phyloP scores from a whole-genome alignment of 2,113 vertebrate species.

The Pungitius pungitius region DNA sequence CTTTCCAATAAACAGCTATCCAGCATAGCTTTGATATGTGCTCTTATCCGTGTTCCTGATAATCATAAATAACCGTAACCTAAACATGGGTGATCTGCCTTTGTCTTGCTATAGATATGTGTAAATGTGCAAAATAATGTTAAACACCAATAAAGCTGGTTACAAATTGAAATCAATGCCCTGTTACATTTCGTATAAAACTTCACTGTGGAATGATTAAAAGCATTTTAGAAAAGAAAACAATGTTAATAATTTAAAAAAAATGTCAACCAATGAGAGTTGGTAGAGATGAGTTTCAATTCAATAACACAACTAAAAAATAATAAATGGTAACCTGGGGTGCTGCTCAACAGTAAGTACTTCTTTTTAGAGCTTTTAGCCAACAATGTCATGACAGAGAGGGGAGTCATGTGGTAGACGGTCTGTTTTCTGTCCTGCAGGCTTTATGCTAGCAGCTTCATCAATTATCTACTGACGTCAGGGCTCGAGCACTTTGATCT shows the following conservation, averaged over 20 bases:
- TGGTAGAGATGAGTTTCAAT: constrained; percentile 47
- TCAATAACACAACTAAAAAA: constrained; percentile 46
- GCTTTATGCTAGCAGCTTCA: constrained; percentile 36
- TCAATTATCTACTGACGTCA: constrained; percentile 34
- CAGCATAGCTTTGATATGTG: constrained; percentile 66
- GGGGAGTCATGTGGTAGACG: constrained; percentile 23
- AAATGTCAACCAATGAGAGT: constrained; percentile 39
- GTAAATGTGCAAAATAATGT: constrained; percentile 78
- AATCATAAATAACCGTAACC: constrained; percentile 45
- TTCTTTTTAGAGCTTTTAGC: constrained; percentile 34
- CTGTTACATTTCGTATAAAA: constrained; percentile 64
- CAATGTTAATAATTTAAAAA: constrained; percentile 47
- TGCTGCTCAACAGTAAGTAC: constrained; percentile 31
- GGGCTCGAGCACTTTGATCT: constrained; percentile 36
- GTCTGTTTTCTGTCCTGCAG: constrained; percentile 29
- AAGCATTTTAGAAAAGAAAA: constrained; percentile 60
- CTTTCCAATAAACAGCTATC: constrained; percentile 47
- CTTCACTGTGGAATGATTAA: constrained; percentile 54
- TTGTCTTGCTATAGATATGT: constrained; percentile 72
- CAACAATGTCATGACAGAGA: constrained; percentile 29
- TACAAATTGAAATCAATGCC: constrained; percentile 69
- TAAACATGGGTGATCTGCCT: constrained; percentile 39
- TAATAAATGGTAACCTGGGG: constrained; percentile 17
- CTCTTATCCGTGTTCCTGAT: constrained; percentile 54
- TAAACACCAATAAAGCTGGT: constrained; percentile 56